Conservation (phyloP, 2,797 vertebrate genomes). For the Anomalospiza imberbis region DNA sequence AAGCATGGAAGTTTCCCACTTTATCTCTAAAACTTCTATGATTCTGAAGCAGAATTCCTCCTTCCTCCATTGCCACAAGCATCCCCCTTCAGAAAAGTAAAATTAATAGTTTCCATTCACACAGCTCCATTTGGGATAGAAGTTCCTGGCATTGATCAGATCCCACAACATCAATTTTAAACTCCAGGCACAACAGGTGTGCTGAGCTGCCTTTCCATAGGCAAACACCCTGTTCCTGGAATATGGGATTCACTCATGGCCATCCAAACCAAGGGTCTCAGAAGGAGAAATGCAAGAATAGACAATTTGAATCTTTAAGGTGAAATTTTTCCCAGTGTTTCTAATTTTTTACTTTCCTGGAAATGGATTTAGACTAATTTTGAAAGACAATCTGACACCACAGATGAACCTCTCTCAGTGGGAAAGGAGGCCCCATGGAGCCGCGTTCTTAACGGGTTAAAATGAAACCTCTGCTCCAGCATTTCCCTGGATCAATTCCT, state of each 20-base stretch:
- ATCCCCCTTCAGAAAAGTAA: background rate
- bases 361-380: background rate
- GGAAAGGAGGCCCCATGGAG: constrained; percentile 6
- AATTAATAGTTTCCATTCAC: background rate
- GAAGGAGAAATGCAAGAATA: rapidly evolving
- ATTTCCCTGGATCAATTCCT: background rate
- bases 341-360: background rate
- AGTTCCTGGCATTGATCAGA: background rate
- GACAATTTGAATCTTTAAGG: background rate
- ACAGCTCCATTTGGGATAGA: background rate
- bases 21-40: background rate
- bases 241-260: background rate
- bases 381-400: background rate
- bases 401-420: background rate
- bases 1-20: rapidly evolving
- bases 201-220: background rate
- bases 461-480: background rate
- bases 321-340: background rate
- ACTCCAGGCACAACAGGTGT: background rate
- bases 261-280: rapidly evolving
- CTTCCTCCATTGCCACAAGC: background rate
- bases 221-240: background rate
- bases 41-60: background rate
- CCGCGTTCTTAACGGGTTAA: background rate
- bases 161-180: background rate